Percentiles rank a stretch among this genome's conserved stretches.
phyloP scores from a whole-genome alignment of 2,113 vertebrate species.

The Microcebus tavaratra region DNA sequence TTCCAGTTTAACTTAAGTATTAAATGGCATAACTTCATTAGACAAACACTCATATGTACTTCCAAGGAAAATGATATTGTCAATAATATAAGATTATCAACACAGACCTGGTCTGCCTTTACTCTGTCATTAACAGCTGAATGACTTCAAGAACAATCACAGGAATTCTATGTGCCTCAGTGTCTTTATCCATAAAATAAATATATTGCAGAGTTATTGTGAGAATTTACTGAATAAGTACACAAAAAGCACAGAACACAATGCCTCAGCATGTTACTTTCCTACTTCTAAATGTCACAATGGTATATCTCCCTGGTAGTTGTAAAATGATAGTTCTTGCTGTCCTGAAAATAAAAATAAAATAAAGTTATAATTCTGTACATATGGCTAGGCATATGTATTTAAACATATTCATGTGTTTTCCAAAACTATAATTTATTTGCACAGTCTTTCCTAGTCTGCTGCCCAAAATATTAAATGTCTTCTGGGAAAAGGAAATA shows the following conservation, averaged over 20 bases:
- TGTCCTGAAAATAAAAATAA: slow-evolving; percentile 2
- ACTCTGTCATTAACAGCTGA: not conserved
- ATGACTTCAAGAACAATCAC: not conserved
- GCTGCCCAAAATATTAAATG: slow-evolving; percentile 42
- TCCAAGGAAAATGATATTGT: slow-evolving; percentile 18
- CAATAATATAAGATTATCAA: slow-evolving; percentile 24
- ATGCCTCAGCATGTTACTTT: not conserved
- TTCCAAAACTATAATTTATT: slow-evolving; percentile 50
- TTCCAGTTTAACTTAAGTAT: not conserved
- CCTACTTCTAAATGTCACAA: not conserved
- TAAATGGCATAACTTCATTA: not conserved
- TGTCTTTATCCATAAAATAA: not conserved
- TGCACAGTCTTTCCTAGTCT: slow-evolving; percentile 43
- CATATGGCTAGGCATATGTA: slow-evolving; percentile 40
- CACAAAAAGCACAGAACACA: not conserved
- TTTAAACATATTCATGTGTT: slow-evolving; percentile 55
- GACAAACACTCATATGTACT: not conserved
- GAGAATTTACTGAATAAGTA: not conserved
- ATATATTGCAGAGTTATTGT: not conserved
- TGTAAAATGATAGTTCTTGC: slow-evolving; percentile 13
- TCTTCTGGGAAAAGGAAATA: slow-evolving; percentile 50
- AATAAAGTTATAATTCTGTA: slow-evolving; percentile 12
- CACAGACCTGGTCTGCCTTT: not conserved
- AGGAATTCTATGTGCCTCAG: not conserved
- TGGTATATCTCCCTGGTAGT: not conserved